Evolutionary conservation across 2,888 invertebrate genomes (phyloP), one percentile per base, ranked within the genome.

Genomic region (Pollenia labialis): DNA sequence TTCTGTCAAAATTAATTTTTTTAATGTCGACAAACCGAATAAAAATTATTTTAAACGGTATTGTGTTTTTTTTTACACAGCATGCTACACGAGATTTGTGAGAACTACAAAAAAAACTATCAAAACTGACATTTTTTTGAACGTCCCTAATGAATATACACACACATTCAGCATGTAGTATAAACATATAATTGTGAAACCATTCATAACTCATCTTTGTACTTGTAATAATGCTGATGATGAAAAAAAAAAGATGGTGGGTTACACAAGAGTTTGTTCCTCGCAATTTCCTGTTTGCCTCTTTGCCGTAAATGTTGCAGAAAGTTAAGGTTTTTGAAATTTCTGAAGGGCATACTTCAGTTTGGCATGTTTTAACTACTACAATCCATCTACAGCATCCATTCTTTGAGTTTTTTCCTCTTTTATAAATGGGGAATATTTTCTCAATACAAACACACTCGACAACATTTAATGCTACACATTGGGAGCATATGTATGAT

Each of bases 281-380:
- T 88, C 84, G 88, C 88, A 88, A 89, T 87, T 89, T 89, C 89
- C 89, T 89, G 89, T 88, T 87, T 89, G 84, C 87, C 84, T 79
- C 86, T 83, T 79, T 84, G 72, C 76, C 79, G 82, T 86, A 86
- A 86, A 86, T 82, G 86, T 81, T 83, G 82, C 85, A 85, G 84
- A 77, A 84, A 81, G 85, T 85, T 83, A 81, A 83, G 81, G 81
- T 86, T 88, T 87, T 84, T 77, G 66, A 84, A 86, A 85, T 86
- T 81, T 85, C 68, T 84, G 77, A 88, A 81, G 85, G 83, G 85
- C 79, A 81, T 81, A 85, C 88, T 86, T 86, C 81, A 84, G 74
- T 54, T 14, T 71, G 79, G 58, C 50, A 69, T 81, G 83, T 77
- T 87, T 82, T 75, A 82, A 69, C 74, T 82, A 60, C 74, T 68